Evolutionary conservation across 2,888 invertebrate species (phyloP), one percentile per base, ranked within the genome.

Genomic region (Phyllotreta striolata): DNA sequence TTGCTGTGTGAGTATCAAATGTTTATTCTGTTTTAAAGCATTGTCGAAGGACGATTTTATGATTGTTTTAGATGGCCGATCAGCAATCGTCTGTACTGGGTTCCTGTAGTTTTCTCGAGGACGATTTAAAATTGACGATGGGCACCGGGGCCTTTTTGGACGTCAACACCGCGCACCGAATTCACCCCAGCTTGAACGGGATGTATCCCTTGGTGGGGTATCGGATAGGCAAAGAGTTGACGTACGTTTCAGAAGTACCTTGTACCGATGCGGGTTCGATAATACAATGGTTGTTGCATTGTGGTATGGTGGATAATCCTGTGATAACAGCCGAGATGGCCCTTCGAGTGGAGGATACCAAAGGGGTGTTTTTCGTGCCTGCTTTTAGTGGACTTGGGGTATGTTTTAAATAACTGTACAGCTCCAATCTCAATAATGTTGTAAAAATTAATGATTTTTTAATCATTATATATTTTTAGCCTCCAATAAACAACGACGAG

Each of bases 151-250:
- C 92, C 0, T 97, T 97, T 81, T 82, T 96, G 46, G 88, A 95
- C 78, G 87, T 95, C 39, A 91, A 95, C 77, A 94, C 95, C 0
- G 93, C 92, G 0, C 69, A 75, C 0, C 78, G 84, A 66, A 91
- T 95, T 0, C 92, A 93, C 76, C 91, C 94, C 0, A 93, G 93
- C 51, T 82, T 92, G 3, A 87, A 89, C 57, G 96, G 96, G 0
- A 84, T 96, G 40, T 96, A 96, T 82, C 98, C 98, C 0, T 82
- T 98, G 24, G 91, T 98, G 39, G 97, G 91, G 0, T 98, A 98
- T 97, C 85, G 85, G 69, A 82, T 88, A 39, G 82, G 84, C 3
- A 80, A 83, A 12, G 85, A 88, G 71, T 73, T 86, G n/a, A 83
- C 88, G 0, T 96, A 89, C 80, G 84, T 93, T 40, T 91, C 91